Base-by-base conservation (phyloP, 2,113 vertebrate genomes). In the Salvelinus namaycush region DNA sequence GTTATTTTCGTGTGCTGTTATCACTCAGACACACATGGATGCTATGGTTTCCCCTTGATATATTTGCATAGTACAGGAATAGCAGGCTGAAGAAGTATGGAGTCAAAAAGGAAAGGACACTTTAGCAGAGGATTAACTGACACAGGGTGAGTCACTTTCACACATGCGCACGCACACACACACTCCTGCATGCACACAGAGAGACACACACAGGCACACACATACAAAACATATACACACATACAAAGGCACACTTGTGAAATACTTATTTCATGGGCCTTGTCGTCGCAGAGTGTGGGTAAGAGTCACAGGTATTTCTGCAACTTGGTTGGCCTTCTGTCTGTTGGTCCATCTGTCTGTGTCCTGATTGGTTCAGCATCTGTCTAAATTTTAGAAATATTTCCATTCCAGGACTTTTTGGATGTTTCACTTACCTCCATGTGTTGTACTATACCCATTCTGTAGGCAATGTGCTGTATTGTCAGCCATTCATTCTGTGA, bases 21-120 rank as follows among this genome's bases (percentile, higher is more conserved):
- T 66, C 64, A 27, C 1, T n/a, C 26, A 65, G n/a, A 4, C 11
- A 14, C 64, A 66, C 7, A 22, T 7, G 26, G 26, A 67, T 26
- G 67, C 67, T 68, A 7, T 14, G 5, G n/a, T 22, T 22, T 22
- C 9, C 20, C 59, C 5, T 7, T 62, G 59, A 62, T 62, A 62
- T 24, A 54, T 54, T 22, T 11, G 8, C 39, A 44, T 85, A 59
- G 75, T 80, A 88, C 85, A 85, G 88, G 91, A 92, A 93, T 92
- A 91, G 89, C 79, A 65, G 88, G 87, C 71, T 65, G 81, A 76
- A 88, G 90, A 86, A 87, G 87, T 92, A 89, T 91, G 87, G 89
- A 86, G 88, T 87, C 91, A 91, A 93, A 92, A 90, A 85, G 87
- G 87, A 91, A 90, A 91, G 90, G 90, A 90, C 84, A 91, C 81